A percentile compares a stretch with the other conserved stretches of the same genome.
Conservation (phyloP, 2,797 vertebrate genomes). For the Toxotes lorentzi region DNA sequence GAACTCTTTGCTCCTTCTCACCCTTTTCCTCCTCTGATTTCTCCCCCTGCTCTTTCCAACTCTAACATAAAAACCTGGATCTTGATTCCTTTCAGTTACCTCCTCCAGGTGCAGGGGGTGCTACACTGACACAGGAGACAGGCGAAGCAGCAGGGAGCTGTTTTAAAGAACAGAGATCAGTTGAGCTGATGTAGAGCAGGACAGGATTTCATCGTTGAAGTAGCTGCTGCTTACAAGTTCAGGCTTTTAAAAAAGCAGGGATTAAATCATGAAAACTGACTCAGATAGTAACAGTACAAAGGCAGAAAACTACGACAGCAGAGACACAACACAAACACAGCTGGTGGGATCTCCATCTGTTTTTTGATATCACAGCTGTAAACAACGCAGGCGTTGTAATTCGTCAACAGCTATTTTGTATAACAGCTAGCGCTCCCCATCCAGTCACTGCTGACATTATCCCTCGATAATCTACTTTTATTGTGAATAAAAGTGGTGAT, state of each 20-base stretch:
- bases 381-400: constrained; percentile 67
- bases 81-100: constrained; percentile 67
- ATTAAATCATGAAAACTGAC: constrained; percentile 22
- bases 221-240: constrained; percentile 46
- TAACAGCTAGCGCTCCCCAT: constrained; percentile 28
- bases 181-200: constrained; percentile 49
- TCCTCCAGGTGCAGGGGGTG: constrained; percentile 42
- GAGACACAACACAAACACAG: constrained; percentile 13
- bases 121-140: constrained; percentile 63
- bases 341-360: constrained; percentile 21
- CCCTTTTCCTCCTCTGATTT: constrained; percentile 49
- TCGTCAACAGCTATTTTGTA: constrained; percentile 56
- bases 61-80: constrained; percentile 68
- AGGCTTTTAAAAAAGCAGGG: constrained; percentile 27
- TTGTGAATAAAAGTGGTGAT: constrained; percentile 4
- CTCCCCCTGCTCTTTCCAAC: constrained; percentile 65
- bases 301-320: constrained; percentile 34
- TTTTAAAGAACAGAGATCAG: constrained; percentile 47
- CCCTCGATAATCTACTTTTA: neutral
- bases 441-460: constrained; percentile 9
- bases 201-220: constrained; percentile 34
- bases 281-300: constrained; percentile 26
- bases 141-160: constrained; percentile 53
- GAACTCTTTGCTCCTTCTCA: constrained; percentile 57
- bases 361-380: constrained; percentile 46